Conservation (phyloP, 2,113 vertebrate genomes). For the Cyprichromis sp. region DNA sequence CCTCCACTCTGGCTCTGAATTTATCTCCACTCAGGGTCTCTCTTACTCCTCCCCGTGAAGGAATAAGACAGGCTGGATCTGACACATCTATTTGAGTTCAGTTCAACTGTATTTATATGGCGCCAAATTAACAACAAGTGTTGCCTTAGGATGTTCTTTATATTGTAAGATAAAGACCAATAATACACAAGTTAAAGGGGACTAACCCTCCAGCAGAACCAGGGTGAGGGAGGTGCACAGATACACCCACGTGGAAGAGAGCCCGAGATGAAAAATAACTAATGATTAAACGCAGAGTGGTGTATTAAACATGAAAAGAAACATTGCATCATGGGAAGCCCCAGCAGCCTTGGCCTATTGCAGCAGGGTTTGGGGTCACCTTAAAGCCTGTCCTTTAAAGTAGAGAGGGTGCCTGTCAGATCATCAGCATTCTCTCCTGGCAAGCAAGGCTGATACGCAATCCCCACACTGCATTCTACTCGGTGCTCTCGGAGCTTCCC, state of each 20-base stretch:
- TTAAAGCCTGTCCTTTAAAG: not conserved
- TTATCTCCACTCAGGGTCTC: not conserved
- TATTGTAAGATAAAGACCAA: not conserved
- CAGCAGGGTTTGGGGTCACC: not conserved
- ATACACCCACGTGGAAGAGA: not conserved
- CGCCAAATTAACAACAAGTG: not conserved
- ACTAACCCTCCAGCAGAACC: not conserved
- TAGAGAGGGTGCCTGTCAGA: not conserved
- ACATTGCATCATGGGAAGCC: not conserved
- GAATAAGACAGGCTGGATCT: not conserved
- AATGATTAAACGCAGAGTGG: not conserved
- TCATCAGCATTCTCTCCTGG: not conserved
- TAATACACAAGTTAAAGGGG: not conserved
- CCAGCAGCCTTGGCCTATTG: not conserved
- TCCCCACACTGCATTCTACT: fast-evolving
- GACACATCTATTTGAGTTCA: not conserved
- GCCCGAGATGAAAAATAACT: fast-evolving
- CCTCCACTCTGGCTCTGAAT: not conserved
- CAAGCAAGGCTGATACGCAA: not conserved
- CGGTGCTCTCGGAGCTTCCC: not conserved
- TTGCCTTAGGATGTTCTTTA: not conserved
- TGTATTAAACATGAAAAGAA: not conserved
- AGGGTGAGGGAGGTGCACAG: not conserved
- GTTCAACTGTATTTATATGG: not conserved
- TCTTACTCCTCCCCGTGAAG: fast-evolving